phyloP scores from a whole-genome alignment of 2,113 vertebrate species.

The Pedionomus torquatus region DNA sequence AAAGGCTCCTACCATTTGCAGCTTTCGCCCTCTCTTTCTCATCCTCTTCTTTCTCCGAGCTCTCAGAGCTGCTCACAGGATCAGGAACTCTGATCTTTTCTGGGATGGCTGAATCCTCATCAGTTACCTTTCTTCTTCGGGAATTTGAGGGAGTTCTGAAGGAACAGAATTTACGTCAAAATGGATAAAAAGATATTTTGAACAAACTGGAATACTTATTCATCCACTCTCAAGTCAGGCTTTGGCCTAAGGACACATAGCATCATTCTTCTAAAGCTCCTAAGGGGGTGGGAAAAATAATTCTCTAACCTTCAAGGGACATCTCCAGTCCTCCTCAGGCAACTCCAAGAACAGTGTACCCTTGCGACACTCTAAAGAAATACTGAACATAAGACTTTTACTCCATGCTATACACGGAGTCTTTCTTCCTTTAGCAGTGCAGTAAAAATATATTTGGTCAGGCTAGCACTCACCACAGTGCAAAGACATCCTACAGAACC shows the following conservation, averaged over 20 bases:
- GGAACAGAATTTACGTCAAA: not conserved
- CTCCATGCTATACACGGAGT: not conserved
- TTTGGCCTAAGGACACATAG: not conserved
- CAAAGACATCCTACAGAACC: not conserved
- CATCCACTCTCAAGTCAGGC: not conserved
- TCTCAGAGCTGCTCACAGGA: conserved; percentile 78
- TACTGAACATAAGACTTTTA: not conserved
- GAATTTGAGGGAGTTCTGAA: conserved; percentile 69
- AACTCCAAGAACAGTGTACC: not conserved
- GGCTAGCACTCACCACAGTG: not conserved
- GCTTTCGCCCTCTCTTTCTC: conserved; percentile 69
- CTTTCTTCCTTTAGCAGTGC: not conserved
- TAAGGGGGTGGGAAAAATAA: not conserved
- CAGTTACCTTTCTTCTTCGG: conserved; percentile 66
- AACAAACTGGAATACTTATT: not conserved
- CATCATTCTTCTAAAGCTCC: not conserved
- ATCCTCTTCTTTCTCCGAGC: conserved; percentile 78
- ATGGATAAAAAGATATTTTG: not conserved
- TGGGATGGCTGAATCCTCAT: conserved; percentile 37
- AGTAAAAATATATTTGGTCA: not conserved
- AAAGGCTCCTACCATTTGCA: conserved; percentile 53
- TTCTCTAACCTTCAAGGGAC: not conserved
- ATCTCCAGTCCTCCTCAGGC: not conserved
- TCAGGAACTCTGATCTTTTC: conserved; percentile 76
- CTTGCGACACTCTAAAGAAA: not conserved